A percentile compares a stretch with the other conserved stretches of the same genome.
These are phyloP conservation scores for Nibea albiflora DNA, from an alignment of 2,113 vertebrate species.

Conservation along the genomic window DNA sequence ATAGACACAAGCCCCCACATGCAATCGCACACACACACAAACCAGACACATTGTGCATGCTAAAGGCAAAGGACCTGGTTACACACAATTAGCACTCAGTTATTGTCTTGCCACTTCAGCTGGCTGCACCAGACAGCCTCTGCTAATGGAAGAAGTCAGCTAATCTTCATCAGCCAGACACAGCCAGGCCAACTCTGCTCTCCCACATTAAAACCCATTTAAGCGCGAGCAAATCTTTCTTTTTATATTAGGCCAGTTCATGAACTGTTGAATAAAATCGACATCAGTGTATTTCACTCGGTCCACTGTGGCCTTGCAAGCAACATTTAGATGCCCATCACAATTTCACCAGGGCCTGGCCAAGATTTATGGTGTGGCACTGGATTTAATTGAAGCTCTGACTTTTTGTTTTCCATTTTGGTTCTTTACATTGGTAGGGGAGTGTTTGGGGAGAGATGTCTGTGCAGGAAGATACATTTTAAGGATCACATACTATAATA, in stretches of 20 bases:
- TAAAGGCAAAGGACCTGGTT: conserved; percentile 84
- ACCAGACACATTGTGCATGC: conserved; percentile 55
- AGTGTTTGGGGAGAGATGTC: background rate
- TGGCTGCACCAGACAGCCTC: conserved; percentile 87
- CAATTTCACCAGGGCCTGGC: conserved; percentile 63
- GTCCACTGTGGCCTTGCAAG: conserved; percentile 48
- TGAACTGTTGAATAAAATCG: conserved; percentile 82
- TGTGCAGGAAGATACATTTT: background rate
- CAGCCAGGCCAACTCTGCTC: conserved; percentile 82
- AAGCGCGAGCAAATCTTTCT: conserved; percentile 76
- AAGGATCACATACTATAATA: background rate
- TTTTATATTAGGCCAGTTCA: conserved; percentile 79
- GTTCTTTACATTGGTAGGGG: conserved; percentile 29
- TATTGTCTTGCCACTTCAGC: conserved; percentile 92
- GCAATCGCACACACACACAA: conserved; percentile 15
- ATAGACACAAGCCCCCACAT: conserved; percentile 16
- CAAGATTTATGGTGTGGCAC: conserved; percentile 74
- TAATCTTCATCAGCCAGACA: conserved; percentile 90
- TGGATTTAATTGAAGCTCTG: conserved; percentile 66
- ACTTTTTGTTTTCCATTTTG: conserved; percentile 55
- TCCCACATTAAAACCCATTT: conserved; percentile 84
- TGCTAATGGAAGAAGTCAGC: conserved; percentile 90
- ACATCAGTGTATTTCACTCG: conserved; percentile 53
- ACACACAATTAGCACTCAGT: conserved; percentile 93
- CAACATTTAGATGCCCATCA: conserved; percentile 69